Evolutionary conservation across 2,797 vertebrate genomes (phyloP), one percentile per base, ranked within the genome.

Genomic region (Scomberomorus guttatus): DNA sequence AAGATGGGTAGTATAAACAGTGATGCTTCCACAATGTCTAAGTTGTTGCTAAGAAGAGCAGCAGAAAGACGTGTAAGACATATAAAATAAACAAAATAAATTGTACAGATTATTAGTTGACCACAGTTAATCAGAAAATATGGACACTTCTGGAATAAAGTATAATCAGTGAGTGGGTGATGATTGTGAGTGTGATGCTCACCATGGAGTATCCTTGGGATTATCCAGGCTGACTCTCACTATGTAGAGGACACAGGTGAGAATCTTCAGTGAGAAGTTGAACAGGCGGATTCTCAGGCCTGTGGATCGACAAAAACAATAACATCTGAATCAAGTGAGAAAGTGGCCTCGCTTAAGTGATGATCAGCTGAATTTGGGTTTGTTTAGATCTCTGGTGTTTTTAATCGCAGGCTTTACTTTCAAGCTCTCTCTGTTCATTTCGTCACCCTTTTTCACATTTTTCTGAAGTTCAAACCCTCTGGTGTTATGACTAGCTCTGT

Each of bases 231-330:
- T 92, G 32, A 97, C 96, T 87, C 96, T 92, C 68, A 96, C 20
- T 14, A 96, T 95, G 90, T 96, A 97, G 63, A 97, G 95, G 55
- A 80, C 94, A 67, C 96, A 97, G 86, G 95, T 97, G 87, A 97
- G 93, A 63, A 97, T 90, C 93, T 97, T 96, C 88, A 97, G 85
- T 3, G 94, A 95, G 77, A 96, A 95, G 91, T 96, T 96, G 91
- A 97, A 96, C 84, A 97, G 89, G 74, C 96, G 95, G 80, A 97
- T 96, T 87, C 96, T 95, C 85, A 97, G 90, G 85, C 96, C 96
- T 97, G 81, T 11, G 63, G 37, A 85, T 17, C 51, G 29, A 80
- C 29, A 62, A 61, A 68, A 22, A 18, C 29, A 81, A 56, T 59
- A 50, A 65, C 7, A 14, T 29, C 39, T 32, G 13, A 4, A 14